phyloP scores from a whole-genome alignment of 2,797 vertebrate genomes.

The Hippoglossus hippoglossus region DNA sequence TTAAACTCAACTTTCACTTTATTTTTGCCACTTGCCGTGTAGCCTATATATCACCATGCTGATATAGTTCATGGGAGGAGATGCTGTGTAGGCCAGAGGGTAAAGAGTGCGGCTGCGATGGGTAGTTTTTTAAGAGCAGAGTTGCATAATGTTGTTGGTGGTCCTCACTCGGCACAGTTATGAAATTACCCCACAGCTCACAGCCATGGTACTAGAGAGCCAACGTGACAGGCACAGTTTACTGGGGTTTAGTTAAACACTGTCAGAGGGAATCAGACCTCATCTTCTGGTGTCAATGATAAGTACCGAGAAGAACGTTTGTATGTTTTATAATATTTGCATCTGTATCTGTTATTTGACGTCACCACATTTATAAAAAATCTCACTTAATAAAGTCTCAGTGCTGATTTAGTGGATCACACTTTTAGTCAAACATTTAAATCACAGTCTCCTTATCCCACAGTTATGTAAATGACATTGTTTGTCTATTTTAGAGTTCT shows the following conservation, averaged over 20 bases:
- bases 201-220: conserved; percentile 56
- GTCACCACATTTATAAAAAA: neutral
- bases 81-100: conserved; percentile 44
- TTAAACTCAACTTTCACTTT: neutral
- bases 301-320: neutral
- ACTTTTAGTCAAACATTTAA: no score
- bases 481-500: no score
- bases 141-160: conserved; percentile 77
- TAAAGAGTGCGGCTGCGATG: conserved; percentile 44
- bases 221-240: conserved; percentile 63
- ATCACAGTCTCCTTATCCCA: no score
- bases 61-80: conserved; percentile 16
- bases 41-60: conserved; percentile 12
- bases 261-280: conserved; percentile 28
- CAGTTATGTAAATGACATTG: no score
- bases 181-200: conserved; percentile 72
- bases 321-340: no score
- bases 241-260: conserved; percentile 39
- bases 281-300: conserved; percentile 18
- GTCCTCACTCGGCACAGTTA: conserved; percentile 73
- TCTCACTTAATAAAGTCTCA: neutral
- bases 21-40: conserved; percentile 6
- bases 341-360: neutral
- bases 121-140: conserved; percentile 46
- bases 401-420: no score